A percentile compares a stretch with the other conserved stretches of the same genome.
Evolutionary conservation across 2,797 vertebrate genomes (phyloP).

Genomic region (Danio aesculapii): DNA sequence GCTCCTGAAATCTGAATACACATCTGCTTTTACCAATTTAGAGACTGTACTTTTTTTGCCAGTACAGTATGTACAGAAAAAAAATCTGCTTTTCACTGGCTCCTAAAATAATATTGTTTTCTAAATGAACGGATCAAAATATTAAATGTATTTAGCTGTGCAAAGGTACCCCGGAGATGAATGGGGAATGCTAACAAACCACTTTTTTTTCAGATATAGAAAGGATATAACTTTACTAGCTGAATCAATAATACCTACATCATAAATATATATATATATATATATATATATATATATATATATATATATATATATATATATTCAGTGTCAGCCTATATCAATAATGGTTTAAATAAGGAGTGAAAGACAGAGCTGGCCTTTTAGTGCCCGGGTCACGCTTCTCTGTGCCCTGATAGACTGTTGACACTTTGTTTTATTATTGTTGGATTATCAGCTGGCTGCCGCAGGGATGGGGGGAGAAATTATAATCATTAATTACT

Average conservation of each 20-base stretch:
- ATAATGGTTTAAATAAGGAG: conserved; percentile 49
- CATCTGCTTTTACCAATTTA: too few species aligned
- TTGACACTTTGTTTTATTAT: conserved; percentile 72
- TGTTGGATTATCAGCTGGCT: conserved; percentile 74
- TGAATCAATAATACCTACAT: neutral
- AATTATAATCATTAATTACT: conserved; percentile 88
- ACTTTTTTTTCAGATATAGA: neutral
- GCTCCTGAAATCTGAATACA: too few species aligned
- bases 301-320: too few species aligned
- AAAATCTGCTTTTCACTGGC: too few species aligned
- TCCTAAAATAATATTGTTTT: too few species aligned
- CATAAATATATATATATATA: neutral
- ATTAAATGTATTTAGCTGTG: too few species aligned
- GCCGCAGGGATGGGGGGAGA: conserved; percentile 75
- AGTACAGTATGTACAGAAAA: too few species aligned
- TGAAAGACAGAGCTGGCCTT: conserved; percentile 59
- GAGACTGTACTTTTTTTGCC: too few species aligned
- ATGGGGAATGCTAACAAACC: neutral
- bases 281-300: too few species aligned
- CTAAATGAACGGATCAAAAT: too few species aligned
- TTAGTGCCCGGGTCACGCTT: conserved; percentile 64
- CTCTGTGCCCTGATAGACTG: conserved; percentile 63
- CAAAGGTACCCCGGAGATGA: neutral
- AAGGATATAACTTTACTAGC: neutral
- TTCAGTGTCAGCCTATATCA: neutral